Evolutionary conservation across 53 echinoderm and acorn worm genomes (phyloP).

Genomic region (Actinopyga echinites): DNA sequence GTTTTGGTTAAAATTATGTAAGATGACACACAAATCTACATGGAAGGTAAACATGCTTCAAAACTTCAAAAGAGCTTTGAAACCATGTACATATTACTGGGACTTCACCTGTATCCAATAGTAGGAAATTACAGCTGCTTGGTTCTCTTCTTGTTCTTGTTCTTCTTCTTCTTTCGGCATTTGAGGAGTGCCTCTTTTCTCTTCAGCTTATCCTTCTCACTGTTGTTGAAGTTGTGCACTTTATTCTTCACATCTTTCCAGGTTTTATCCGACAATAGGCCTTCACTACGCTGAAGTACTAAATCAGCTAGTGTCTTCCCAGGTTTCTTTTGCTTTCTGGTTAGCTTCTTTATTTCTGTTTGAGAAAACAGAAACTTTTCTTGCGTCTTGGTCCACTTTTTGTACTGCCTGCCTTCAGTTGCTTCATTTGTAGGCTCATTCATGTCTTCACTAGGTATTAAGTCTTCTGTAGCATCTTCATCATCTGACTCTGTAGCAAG

Average conservation of each 20-base stretch:
- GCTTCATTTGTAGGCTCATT: background rate
- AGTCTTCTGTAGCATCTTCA: background rate
- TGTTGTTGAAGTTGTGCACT: background rate
- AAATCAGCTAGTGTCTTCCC: background rate
- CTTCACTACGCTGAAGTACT: background rate
- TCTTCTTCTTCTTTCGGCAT: background rate
- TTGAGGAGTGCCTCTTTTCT: background rate
- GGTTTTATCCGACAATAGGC: background rate
- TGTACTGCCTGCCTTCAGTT: background rate
- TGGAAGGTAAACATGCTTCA: too few relatives aligned
- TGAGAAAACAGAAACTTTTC: slow-evolving; percentile 12
- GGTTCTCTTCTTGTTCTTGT: background rate
- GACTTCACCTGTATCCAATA: too few relatives aligned
- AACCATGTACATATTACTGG: too few relatives aligned
- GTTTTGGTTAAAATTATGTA: too few relatives aligned
- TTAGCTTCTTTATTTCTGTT: background rate
- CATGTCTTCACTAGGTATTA: background rate
- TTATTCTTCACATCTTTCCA: slow-evolving; percentile 16
- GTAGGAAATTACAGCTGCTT: too few relatives aligned
- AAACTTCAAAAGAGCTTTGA: too few relatives aligned
- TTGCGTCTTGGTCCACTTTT: background rate
- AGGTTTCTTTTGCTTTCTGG: background rate
- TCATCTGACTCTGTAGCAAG: background rate
- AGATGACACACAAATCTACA: too few relatives aligned
- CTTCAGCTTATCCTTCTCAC: background rate